Conservation (phyloP, 2,888 invertebrate genomes). For the Salpingus planirostris region DNA sequence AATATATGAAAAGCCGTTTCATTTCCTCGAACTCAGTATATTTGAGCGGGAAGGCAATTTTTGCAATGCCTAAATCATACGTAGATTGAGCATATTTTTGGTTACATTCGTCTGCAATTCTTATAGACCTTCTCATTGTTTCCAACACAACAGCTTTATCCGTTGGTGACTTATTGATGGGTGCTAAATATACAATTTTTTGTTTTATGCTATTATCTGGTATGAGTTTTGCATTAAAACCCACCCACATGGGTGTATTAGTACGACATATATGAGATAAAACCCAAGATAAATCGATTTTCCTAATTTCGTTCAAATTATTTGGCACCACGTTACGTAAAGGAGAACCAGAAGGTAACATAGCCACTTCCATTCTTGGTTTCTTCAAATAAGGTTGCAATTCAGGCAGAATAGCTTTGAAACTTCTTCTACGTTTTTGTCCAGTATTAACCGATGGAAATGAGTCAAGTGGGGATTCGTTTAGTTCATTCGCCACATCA, state of each 20-base stretch:
- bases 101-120: slow-evolving; percentile 18
- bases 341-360: neutral
- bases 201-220: slow-evolving; percentile 19
- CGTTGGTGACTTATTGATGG: slow-evolving; percentile 28
- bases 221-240: slow-evolving; percentile 21
- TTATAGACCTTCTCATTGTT: no score
- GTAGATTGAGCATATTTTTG: slow-evolving; percentile 23
- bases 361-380: neutral
- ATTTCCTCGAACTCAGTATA: slow-evolving; percentile 15
- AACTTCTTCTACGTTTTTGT: neutral
- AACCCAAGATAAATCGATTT: no score
- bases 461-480: no score
- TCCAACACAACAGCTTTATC: slow-evolving; percentile 23
- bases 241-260: slow-evolving; percentile 22
- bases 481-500: no score
- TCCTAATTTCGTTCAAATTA: no score
- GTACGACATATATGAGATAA: neutral
- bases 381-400: neutral
- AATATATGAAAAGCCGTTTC: slow-evolving; percentile 1
- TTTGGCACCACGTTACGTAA: neutral
- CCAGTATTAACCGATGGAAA: no score
- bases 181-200: slow-evolving; percentile 25
- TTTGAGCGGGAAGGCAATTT: slow-evolving; percentile 20
- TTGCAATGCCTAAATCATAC: slow-evolving; percentile 27
- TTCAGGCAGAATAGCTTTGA: neutral